Evolutionary conservation across 1,140 invertebrate species (phyloP), one percentile per base, ranked within the genome.

Genomic region (Eulimnadia texana): DNA sequence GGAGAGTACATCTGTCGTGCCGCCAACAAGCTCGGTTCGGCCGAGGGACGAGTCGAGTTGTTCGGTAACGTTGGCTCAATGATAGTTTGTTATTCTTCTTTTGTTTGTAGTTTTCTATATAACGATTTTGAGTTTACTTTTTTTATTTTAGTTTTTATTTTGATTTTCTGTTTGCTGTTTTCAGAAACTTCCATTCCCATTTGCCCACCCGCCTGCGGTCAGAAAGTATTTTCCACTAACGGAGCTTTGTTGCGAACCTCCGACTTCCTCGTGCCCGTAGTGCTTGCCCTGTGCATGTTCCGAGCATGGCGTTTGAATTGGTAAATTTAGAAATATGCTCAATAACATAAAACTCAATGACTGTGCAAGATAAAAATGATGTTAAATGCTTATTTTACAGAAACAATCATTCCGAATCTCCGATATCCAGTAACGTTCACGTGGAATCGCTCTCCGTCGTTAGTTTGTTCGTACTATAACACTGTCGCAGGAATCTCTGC

Each of bases 151-250:
- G n/a, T n/a, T n/a, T n/a, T n/a, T n/a, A n/a, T n/a, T n/a, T n/a
- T n/a, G n/a, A n/a, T n/a, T n/a, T n/a, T n/a, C n/a, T n/a, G n/a
- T 68, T 63, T 65, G 69, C 71, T 67, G 65, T 75, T 71, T 72
- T 69, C 82, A 88, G 87, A 93, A 80, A 87, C 88, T 55, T 84
- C 90, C 70, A 90, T 91, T 63, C 89, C 90, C 62, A 85, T 93
- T 67, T 94, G 90, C 72, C 90, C 90, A 66, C 90, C 90, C 66
- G 90, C 90, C 68, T 94, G 90, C 77, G 86, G 84, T 47, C 82
- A 85, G 73, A 78, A 61, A 22, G 20, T 54, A 29, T 42, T 54
- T 16, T 52, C 24, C 10, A 20, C 29, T 57, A 57, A 27, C 55
- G 55, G 27, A 27, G 55, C 55, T 27, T 33, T 27, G 6, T 33